Evolutionary conservation across 2,113 vertebrate genomes (phyloP).

Genomic region (Ascaphus truei): DNA sequence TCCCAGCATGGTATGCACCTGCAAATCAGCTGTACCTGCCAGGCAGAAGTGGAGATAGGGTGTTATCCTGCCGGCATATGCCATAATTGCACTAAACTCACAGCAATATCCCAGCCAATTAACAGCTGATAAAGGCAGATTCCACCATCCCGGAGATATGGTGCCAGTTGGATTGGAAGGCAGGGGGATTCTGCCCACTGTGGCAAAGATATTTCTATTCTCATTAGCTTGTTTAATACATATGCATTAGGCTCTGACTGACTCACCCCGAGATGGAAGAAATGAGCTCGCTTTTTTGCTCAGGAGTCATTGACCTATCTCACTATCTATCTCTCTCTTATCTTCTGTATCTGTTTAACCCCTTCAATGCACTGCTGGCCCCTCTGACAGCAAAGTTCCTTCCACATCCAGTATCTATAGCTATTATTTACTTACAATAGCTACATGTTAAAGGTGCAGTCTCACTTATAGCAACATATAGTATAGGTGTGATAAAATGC

Average conservation of each 20-base stretch:
- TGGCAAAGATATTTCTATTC: neutral
- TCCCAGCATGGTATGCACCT: constrained; percentile 21
- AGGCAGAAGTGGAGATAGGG: constrained; percentile 23
- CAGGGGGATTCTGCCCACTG: neutral
- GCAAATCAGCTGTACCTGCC: constrained; percentile 39
- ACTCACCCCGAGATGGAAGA: neutral
- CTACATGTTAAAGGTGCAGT: neutral
- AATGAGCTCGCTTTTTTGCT: neutral
- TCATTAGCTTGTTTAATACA: neutral
- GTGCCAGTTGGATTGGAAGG: neutral
- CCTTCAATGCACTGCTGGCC: neutral
- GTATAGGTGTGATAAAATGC: too few species aligned
- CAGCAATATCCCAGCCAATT: neutral
- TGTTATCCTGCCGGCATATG: constrained; percentile 19
- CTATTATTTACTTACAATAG: neutral
- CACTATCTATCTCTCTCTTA: neutral
- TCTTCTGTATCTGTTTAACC: neutral
- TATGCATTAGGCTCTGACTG: neutral
- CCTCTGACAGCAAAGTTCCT: neutral
- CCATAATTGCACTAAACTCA: neutral
- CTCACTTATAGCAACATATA: neutral
- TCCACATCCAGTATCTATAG: neutral
- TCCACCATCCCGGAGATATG: neutral
- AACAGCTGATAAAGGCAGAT: neutral
- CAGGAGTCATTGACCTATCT: neutral